Evolutionary conservation across 2,888 invertebrate genomes (phyloP), one percentile per base, ranked within the genome.

Genomic region (Leptinotarsa peninsularis): DNA sequence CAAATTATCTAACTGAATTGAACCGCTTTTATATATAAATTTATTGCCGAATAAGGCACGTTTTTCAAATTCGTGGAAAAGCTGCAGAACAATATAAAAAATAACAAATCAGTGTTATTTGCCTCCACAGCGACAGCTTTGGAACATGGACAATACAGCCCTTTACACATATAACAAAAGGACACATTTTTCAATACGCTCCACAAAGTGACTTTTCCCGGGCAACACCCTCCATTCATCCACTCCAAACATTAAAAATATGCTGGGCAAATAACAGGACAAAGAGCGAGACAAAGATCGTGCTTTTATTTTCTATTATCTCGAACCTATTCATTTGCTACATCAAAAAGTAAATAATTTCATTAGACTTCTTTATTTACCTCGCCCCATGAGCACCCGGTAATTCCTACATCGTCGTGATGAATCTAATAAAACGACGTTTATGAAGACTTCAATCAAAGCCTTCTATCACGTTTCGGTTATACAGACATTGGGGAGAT

Each of bases 311-410:
- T 58, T 74, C 71, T 71, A 77, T 77, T 77, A 76, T 76, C 58
- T 73, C 72, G 75, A 49, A 70, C 77, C 81, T 81, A 83, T 83
- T 83, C 83, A 83, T 82, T 77, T 78, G 76, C 78, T 76, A 82
- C 81, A 82, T 82, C 82, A 81, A 82, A 80, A 80, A 81, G 80
- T 82, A 80, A 82, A 80, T 83, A 82, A 83, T 82, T 81, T 82
- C 80, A 82, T 81, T 81, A 81, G 74, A 76, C 76, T 71, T 78
- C 76, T 79, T 80, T 81, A 81, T 80, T 79, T 75, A 79, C 76
- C 78, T 77, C 78, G 68, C 80, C 79, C 82, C 78, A 78, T 60
- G 74, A 79, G 79, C 79, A 75, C 79, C 75, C 76, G 72, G 76
- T 76, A 79, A 80, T 81, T 77, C 78, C 76, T 78, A 75, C 77